Evolutionary conservation across 2,888 invertebrate genomes (phyloP), one percentile per base, ranked within the genome.

Genomic region (Chymomyza amoena): DNA sequence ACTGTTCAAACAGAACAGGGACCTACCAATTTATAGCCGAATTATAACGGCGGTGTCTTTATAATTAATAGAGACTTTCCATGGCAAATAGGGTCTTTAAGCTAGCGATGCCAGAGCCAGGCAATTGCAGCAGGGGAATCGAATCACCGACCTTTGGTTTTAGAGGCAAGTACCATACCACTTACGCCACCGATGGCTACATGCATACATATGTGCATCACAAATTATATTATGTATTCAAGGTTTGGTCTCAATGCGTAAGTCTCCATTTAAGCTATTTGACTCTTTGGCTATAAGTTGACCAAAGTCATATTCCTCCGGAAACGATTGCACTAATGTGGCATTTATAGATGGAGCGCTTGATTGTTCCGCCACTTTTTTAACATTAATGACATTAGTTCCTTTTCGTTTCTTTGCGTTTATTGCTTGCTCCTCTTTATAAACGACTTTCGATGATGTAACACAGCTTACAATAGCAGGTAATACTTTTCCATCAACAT

Each of bases 201-300:
- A n/a, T n/a, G n/a, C n/a, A n/a, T n/a, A 4, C n/a, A 61, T 13
- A 7, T 45, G 39, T 7, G 61, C 61, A 36, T 61, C 61, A 16
- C 61, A 61, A n/a, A 61, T 18, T 16, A 61, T n/a, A 6, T 61
- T 61, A 39, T 61, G 39, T 39, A 61, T 39, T 61, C 36, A 16
- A 16, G 39, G 61, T 39, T 61, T 61, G 4, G 61, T 61, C 7
- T 13, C 36, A 9, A 61, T 39, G 45, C 61, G 39, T 28, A 61
- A 39, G 16, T 61, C 61, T 36, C n/a, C 39, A 16, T 61, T 39
- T 10, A 61, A 16, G 15, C n/a, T 20, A 10, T 20, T 18, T 45
- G 45, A 28, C 39, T 61, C 61, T 39, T 61, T 61, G 51, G 51
- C 16, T 51, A 51, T 16, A 51, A 51, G 51, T 16, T 13, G 51